Percentiles rank a stretch among this genome's conserved stretches.
phyloP scores from a whole-genome alignment of 2,797 vertebrate species.

The Brachyalestes nurse region DNA sequence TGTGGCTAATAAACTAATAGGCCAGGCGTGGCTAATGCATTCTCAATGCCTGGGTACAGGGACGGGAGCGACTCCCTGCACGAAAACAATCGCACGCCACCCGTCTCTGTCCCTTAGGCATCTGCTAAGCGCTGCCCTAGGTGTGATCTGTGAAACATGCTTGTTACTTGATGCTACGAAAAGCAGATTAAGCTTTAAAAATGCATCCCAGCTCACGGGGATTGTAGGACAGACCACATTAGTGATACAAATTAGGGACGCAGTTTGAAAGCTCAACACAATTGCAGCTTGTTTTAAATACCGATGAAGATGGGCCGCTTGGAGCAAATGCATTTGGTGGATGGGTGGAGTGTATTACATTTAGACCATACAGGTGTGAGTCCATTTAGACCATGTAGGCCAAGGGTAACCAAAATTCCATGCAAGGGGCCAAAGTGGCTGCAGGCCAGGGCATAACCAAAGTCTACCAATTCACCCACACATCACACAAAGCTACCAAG shows the following conservation, averaged over 20 bases:
- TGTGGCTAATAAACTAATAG: constrained; percentile 67
- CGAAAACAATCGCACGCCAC: constrained; percentile 23
- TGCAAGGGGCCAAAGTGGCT: too few relatives aligned
- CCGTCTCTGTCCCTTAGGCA: neutral
- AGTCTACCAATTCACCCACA: too few relatives aligned
- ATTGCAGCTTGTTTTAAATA: neutral
- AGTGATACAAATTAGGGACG: constrained; percentile 12
- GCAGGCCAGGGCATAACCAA: too few relatives aligned
- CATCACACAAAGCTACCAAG: too few relatives aligned
- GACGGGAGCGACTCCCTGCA: constrained; percentile 29
- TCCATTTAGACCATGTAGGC: too few relatives aligned
- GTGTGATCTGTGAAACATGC: constrained; percentile 48
- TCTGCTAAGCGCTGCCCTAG: constrained; percentile 6
- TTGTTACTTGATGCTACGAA: constrained; percentile 18
- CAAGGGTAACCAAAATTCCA: too few relatives aligned
- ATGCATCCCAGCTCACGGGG: neutral
- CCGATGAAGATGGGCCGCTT: too few relatives aligned
- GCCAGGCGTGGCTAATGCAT: constrained; percentile 49
- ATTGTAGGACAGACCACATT: neutral
- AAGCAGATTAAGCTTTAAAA: constrained; percentile 15
- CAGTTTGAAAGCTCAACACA: neutral
- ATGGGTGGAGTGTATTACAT: too few relatives aligned
- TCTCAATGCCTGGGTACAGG: constrained; percentile 30
- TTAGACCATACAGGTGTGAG: too few relatives aligned
- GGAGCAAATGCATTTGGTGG: neutral